Conservation (phyloP, 2,888 invertebrate genomes). For the Aleiodes leptofemur region DNA sequence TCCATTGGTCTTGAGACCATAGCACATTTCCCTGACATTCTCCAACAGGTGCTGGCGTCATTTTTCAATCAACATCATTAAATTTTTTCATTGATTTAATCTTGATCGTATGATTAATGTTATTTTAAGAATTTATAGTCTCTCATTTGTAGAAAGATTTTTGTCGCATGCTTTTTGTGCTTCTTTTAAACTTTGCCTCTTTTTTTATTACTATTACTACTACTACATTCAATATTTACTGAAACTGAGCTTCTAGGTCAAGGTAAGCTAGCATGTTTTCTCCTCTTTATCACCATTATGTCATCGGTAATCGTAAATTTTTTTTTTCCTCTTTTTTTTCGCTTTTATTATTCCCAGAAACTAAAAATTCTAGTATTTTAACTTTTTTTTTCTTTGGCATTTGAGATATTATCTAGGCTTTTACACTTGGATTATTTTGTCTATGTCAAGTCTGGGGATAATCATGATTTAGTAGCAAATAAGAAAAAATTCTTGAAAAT, state of each 20-base stretch:
- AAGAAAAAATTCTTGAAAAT: neutral
- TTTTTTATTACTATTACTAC: neutral
- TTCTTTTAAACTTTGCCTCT: neutral
- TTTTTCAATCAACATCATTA: neutral
- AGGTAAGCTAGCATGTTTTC: constrained; percentile 28
- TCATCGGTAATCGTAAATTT: neutral
- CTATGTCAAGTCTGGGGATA: no score
- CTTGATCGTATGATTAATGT: neutral
- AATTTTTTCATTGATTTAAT: neutral
- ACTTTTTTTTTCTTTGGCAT: neutral
- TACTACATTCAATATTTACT: neutral
- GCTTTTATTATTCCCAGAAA: neutral
- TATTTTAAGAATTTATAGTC: neutral
- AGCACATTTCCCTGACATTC: no score
- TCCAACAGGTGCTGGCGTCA: neutral
- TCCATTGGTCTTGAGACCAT: no score
- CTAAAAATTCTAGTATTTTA: neutral
- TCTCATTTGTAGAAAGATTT: neutral
- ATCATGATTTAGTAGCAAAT: neutral
- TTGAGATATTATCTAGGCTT: constrained; percentile 1
- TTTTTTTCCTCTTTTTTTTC: no score
- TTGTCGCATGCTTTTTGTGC: constrained; percentile 11
- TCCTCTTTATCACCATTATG: neutral
- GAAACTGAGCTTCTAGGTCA: constrained; percentile 26
- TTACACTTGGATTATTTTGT: no score